These are phyloP conservation scores for Hexactinellida sp. DNA, from an alignment of 37 sponge, comb jelly and placozoan species.

Conservation along the genomic window DNA sequence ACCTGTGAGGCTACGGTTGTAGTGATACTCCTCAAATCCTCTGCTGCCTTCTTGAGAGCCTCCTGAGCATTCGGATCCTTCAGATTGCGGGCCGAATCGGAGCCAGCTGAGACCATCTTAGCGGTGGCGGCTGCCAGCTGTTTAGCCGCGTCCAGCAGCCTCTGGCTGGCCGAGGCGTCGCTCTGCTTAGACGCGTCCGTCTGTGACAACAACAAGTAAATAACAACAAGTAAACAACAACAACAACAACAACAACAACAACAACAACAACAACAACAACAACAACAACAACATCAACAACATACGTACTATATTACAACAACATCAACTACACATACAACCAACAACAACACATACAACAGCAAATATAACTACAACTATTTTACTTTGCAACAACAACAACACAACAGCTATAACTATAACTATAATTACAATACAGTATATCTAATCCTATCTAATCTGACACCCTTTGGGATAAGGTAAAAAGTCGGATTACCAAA, in stretches of 20 bases:
- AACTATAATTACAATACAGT: no score
- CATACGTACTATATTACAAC: no score
- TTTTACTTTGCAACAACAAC: no score
- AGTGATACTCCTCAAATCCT: slow-evolving; percentile 36
- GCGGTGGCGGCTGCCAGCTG: slow-evolving; percentile 85
- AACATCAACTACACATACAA: no score
- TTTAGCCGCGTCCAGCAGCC: slow-evolving; percentile 25
- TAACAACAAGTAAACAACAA: background rate
- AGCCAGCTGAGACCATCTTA: slow-evolving; percentile 89
- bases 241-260: no score
- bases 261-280: background rate
- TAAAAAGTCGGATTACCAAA: no score
- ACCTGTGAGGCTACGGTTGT: background rate
- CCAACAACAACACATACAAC: no score
- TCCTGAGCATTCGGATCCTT: slow-evolving; percentile 49
- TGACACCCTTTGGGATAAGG: no score
- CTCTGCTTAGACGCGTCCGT: slow-evolving; percentile 69
- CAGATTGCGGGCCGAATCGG: slow-evolving; percentile 25
- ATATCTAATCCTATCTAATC: no score
- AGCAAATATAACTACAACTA: no score
- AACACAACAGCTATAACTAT: no score
- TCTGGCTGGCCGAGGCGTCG: background rate
- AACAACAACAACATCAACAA: background rate
- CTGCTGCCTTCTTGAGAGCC: slow-evolving; percentile 53
- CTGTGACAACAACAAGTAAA: background rate